Conservation (phyloP, 2,113 vertebrate genomes). For the Acanthochromis polyacanthus region DNA sequence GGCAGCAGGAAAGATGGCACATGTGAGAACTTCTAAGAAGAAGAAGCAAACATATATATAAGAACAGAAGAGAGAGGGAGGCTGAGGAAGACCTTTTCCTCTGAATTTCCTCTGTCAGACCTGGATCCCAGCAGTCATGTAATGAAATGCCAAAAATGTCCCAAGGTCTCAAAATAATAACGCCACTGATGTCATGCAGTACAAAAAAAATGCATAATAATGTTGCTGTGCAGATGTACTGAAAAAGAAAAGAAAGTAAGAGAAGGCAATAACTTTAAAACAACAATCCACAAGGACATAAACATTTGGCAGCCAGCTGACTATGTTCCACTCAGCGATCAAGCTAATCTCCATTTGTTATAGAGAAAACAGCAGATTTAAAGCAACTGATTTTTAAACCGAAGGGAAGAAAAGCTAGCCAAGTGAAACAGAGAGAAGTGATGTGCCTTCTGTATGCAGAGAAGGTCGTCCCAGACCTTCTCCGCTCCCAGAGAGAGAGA, state of each 20-base stretch:
- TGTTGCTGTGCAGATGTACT: background rate
- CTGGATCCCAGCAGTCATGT: background rate
- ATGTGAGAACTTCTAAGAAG: constrained; percentile 5
- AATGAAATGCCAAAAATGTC: constrained; percentile 44
- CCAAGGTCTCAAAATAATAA: constrained; percentile 59
- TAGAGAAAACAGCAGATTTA: background rate
- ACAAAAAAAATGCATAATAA: background rate
- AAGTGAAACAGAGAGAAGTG: constrained; percentile 11
- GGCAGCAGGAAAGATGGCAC: constrained; percentile 9
- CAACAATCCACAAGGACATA: background rate
- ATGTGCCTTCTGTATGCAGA: constrained; percentile 42
- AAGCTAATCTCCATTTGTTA: constrained; percentile 32
- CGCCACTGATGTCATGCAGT: background rate
- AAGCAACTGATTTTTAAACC: background rate
- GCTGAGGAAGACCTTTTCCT: constrained; percentile 5
- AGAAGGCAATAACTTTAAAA: background rate
- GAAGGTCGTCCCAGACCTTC: constrained; percentile 10
- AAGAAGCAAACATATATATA: constrained; percentile 26
- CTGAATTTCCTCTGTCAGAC: constrained; percentile 1
- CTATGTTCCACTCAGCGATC: constrained; percentile 37
- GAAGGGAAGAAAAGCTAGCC: constrained; percentile 3
- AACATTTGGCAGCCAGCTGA: background rate
- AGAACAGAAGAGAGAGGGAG: background rate
- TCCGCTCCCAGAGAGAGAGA: constrained; percentile 21
- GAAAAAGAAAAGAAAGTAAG: background rate